A percentile compares a stretch with the other conserved stretches of the same genome.
phyloP scores from a whole-genome alignment of 2,113 vertebrate genomes.

The Lichenostomus cassidix region DNA sequence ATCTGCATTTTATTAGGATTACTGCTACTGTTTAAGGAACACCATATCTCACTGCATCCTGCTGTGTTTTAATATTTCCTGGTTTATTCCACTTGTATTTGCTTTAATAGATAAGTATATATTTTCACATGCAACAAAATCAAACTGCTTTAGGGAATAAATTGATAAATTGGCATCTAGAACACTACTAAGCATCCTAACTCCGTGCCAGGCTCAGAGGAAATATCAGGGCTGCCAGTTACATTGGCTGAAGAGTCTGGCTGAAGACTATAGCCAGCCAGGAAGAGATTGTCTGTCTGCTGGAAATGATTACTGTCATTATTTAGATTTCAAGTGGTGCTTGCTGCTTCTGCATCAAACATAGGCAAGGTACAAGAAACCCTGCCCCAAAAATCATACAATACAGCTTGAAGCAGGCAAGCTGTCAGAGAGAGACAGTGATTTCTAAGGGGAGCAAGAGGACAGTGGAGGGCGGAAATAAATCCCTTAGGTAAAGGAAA shows the following conservation, averaged over 20 bases:
- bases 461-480: neutral
- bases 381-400: neutral
- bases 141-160: slow-evolving; percentile 43
- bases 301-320: slow-evolving; percentile 49
- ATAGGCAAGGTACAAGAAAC: neutral
- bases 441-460: neutral
- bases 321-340: slow-evolving; percentile 39
- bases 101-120: slow-evolving; percentile 50
- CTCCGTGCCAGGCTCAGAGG: slow-evolving; percentile 25
- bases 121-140: slow-evolving; percentile 38
- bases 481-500: neutral
- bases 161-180: slow-evolving; percentile 58
- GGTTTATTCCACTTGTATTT: slow-evolving; percentile 15
- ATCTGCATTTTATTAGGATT: slow-evolving; percentile 54
- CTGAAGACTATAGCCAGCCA: slow-evolving; percentile 8
- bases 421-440: neutral
- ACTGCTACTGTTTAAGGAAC: slow-evolving; percentile 9
- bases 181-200: slow-evolving; percentile 11
- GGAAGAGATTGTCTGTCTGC: slow-evolving; percentile 20
- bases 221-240: slow-evolving; percentile 46
- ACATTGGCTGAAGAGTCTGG: slow-evolving; percentile 22
- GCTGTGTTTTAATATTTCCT: slow-evolving; percentile 54
- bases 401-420: neutral
- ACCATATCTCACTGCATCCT: neutral
- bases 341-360: slow-evolving; percentile 9